Conservation (phyloP, 1,140 invertebrate genomes). For the Micrasema longulum region DNA sequence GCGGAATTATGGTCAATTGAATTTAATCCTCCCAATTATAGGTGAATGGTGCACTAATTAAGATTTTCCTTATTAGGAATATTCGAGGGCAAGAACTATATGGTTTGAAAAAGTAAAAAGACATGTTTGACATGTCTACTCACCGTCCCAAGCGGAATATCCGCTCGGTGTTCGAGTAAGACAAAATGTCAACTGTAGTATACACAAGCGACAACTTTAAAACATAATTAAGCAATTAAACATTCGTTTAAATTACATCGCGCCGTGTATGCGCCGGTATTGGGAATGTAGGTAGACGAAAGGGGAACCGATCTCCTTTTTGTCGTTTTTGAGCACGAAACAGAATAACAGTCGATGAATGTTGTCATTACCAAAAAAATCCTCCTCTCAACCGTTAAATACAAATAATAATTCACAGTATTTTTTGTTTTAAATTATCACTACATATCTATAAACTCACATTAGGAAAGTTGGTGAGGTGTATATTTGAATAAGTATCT, state of each 20-base stretch:
- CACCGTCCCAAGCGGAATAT: constrained; percentile 29
- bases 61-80: constrained; percentile 45
- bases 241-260: constrained; percentile 39
- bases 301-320: too few relatives aligned
- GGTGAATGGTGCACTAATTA: constrained; percentile 24
- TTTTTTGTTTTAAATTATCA: too few relatives aligned
- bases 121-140: constrained; percentile 41
- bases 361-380: constrained; percentile 40
- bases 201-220: constrained; percentile 17
- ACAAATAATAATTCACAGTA: too few relatives aligned
- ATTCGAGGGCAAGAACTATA: constrained; percentile 36
- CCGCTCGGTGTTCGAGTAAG: constrained; percentile 13
- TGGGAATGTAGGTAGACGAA: constrained; percentile 45
- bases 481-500: too few relatives aligned
- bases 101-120: constrained; percentile 21
- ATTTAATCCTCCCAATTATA: constrained; percentile 26
- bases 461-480: too few relatives aligned
- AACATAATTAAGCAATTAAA: constrained; percentile 12
- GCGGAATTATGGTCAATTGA: constrained; percentile 23
- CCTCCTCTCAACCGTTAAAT: constrained; percentile 4
- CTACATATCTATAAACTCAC: too few relatives aligned
- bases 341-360: constrained; percentile 40
- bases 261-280: constrained; percentile 23
- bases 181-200: not conserved
- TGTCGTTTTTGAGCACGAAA: constrained; percentile 42